These are phyloP conservation scores for Cephus nigrinus DNA, from an alignment of 2,888 invertebrate species.

Conservation along the genomic window DNA sequence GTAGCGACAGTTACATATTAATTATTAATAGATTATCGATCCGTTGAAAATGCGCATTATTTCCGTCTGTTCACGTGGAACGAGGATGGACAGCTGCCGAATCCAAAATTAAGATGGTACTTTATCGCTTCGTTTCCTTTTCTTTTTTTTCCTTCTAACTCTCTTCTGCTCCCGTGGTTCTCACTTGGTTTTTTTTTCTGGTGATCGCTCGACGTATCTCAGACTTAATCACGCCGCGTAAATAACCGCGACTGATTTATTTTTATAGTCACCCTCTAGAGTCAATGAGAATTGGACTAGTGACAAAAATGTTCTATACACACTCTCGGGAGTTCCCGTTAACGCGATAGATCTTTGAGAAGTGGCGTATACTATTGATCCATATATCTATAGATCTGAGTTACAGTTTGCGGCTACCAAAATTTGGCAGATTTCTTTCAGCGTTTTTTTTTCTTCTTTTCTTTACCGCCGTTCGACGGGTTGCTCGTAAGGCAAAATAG, in stretches of 20 bases:
- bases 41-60: neutral
- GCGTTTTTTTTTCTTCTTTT: too few relatives aligned
- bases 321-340: neutral
- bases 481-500: neutral
- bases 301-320: neutral
- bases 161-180: conserved; percentile 7
- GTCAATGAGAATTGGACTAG: neutral
- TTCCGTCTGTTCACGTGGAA: neutral
- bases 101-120: neutral
- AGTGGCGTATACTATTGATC: neutral
- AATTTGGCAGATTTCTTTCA: neutral
- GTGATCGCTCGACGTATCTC: neutral
- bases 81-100: neutral
- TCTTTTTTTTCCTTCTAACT: conserved; percentile 10
- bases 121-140: neutral
- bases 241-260: conserved; percentile 16
- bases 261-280: neutral
- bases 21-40: neutral
- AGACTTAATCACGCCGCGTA: neutral
- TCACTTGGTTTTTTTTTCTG: neutral
- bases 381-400: too few relatives aligned
- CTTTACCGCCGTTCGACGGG: neutral
- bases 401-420: too few relatives aligned
- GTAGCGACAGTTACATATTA: neutral
- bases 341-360: neutral